Percentiles rank a stretch among this genome's conserved stretches.
phyloP scores from a whole-genome alignment of 1,140 invertebrate species.

The Thaumatotibia leucotreta region DNA sequence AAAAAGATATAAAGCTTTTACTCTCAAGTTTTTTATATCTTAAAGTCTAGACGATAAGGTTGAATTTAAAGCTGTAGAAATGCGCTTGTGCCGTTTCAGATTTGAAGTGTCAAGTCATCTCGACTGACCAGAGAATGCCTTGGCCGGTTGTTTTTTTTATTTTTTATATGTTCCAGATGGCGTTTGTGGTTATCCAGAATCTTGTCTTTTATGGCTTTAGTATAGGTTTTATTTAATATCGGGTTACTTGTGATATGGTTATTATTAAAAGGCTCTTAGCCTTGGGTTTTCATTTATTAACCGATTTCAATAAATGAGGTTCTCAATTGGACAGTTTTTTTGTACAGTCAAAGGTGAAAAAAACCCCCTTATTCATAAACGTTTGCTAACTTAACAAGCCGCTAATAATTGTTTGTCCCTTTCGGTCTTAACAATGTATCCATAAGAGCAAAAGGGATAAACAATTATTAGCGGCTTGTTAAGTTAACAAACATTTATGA shows the following conservation, averaged over 20 bases:
- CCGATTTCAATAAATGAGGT: too few relatives aligned
- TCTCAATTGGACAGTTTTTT: too few relatives aligned
- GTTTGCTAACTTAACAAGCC: too few relatives aligned
- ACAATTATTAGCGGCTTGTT: too few relatives aligned
- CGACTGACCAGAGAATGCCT: not conserved
- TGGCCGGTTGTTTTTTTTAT: not conserved
- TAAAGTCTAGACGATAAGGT: not conserved
- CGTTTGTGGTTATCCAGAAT: slow-evolving; percentile 9
- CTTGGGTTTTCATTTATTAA: too few relatives aligned
- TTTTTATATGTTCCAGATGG: not conserved
- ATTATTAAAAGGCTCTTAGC: too few relatives aligned
- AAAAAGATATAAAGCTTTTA: not conserved
- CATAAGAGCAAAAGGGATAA: too few relatives aligned
- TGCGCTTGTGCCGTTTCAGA: not conserved
- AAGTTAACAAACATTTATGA: too few relatives aligned
- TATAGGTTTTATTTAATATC: not conserved
- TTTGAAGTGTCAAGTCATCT: not conserved
- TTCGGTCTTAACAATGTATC: too few relatives aligned
- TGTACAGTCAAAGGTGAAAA: too few relatives aligned
- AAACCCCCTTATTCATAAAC: too few relatives aligned
- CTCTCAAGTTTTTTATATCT: not conserved
- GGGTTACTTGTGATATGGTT: not conserved
- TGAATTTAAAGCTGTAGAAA: not conserved
- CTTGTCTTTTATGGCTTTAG: not conserved
- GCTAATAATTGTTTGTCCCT: too few relatives aligned